A percentile compares a stretch with the other conserved stretches of the same genome.
Conservation (phyloP, 2,888 invertebrate genomes). For the Yponomeuta sedellus region DNA sequence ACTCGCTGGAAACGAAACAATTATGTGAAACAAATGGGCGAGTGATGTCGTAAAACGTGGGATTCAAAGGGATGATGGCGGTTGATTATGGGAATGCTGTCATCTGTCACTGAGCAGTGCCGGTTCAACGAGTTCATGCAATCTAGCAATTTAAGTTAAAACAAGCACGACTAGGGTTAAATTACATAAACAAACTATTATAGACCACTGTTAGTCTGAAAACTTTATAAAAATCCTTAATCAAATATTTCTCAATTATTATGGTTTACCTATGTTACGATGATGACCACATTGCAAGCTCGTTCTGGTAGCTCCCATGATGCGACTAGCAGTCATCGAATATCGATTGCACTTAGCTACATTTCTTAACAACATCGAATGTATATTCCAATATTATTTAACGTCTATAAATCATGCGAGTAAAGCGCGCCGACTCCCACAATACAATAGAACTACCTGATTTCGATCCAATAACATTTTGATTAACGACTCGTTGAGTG, state of each 20-base stretch:
- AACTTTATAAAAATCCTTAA: too few relatives aligned
- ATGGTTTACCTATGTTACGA: too few relatives aligned
- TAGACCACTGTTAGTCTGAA: not conserved
- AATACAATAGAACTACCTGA: conserved; percentile 72
- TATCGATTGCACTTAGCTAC: conserved; percentile 32
- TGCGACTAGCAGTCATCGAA: conserved; percentile 24
- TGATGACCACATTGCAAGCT: conserved; percentile 21
- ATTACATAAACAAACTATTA: not conserved
- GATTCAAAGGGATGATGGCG: conserved; percentile 38
- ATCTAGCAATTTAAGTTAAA: not conserved
- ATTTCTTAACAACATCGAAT: conserved; percentile 42
- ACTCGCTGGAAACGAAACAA: conserved; percentile 56
- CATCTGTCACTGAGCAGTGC: conserved; percentile 50
- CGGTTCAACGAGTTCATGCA: conserved; percentile 41
- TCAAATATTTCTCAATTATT: too few relatives aligned
- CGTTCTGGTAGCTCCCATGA: conserved; percentile 39
- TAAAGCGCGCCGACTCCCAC: conserved; percentile 57
- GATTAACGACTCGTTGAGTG: conserved; percentile 75
- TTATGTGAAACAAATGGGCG: conserved; percentile 51
- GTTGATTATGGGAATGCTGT: conserved; percentile 64
- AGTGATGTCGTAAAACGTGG: conserved; percentile 38
- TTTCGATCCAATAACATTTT: conserved; percentile 64
- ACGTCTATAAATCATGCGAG: conserved; percentile 59
- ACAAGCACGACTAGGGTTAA: not conserved
- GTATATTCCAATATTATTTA: conserved; percentile 53